phyloP scores from a whole-genome alignment of 2,797 vertebrate genomes.

The Helostoma temminkii region DNA sequence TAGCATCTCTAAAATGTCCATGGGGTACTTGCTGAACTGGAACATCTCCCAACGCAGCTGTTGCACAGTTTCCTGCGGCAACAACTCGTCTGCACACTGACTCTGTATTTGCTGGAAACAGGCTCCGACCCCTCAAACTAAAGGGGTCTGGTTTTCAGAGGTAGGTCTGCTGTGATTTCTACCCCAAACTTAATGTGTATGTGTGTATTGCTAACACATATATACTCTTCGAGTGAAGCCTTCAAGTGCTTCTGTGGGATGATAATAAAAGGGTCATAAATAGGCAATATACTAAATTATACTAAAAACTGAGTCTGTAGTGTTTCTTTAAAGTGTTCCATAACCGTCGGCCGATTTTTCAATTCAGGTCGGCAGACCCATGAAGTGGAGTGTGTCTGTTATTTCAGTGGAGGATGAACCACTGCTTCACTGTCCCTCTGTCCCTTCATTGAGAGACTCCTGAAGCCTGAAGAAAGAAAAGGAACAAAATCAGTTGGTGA shows the following conservation, averaged over 20 bases:
- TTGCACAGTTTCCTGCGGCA: slow-evolving; percentile 44
- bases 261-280: slow-evolving; percentile 66
- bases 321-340: slow-evolving; percentile 69
- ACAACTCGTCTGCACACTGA: slow-evolving; percentile 35
- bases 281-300: slow-evolving; percentile 58
- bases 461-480: slow-evolving; percentile 39
- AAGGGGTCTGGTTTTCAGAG: slow-evolving; percentile 22
- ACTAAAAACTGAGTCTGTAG: slow-evolving; percentile 68
- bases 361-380: slow-evolving; percentile 32
- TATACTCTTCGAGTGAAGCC: slow-evolving; percentile 40
- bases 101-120: slow-evolving; percentile 31
- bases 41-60: slow-evolving; percentile 82
- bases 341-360: slow-evolving; percentile 14
- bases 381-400: slow-evolving; percentile 42
- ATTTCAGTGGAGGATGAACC: slow-evolving; percentile 28
- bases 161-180: slow-evolving; percentile 16
- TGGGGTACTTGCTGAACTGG: slow-evolving; percentile 89
- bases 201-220: slow-evolving; percentile 35
- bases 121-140: slow-evolving; percentile 27
- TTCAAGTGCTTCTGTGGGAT: slow-evolving; percentile 62
- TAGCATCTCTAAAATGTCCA: slow-evolving; percentile 90
- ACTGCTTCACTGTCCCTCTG: slow-evolving; percentile 21
- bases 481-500: not conserved
- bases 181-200: too few species aligned
- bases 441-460: slow-evolving; percentile 28